Percentiles rank a stretch among this genome's conserved stretches.
Conservation (phyloP, 1,140 invertebrate species). For the Lamellibrachia luymesi region DNA sequence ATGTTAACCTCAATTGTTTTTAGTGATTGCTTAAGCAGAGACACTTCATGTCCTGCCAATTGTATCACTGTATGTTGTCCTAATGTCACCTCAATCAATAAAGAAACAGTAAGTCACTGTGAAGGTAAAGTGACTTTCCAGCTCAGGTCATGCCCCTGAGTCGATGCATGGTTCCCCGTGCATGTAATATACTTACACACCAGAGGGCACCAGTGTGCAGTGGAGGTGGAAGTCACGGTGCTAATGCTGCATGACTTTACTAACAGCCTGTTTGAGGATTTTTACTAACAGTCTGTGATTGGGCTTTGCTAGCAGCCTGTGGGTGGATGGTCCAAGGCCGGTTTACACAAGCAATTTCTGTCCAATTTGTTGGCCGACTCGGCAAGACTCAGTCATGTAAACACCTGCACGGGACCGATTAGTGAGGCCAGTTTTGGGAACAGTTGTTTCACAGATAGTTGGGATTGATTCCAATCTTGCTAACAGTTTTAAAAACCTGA, state of each 20-base stretch:
- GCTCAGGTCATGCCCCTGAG: too few species aligned
- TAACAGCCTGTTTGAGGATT: background rate
- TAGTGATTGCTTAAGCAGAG: too few species aligned
- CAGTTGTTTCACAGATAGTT: too few species aligned
- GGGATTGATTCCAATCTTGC: too few species aligned
- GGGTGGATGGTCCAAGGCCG: background rate
- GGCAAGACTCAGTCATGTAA: too few species aligned
- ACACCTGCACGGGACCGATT: too few species aligned
- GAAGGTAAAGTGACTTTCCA: background rate
- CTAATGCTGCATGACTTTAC: background rate
- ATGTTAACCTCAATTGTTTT: too few species aligned
- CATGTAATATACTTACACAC: background rate
- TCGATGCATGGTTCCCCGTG: background rate
- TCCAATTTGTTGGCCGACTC: too few species aligned
- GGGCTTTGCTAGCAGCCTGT: background rate
- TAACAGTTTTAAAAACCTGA: too few species aligned
- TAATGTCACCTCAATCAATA: background rate
- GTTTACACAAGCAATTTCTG: too few species aligned
- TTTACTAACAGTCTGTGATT: background rate
- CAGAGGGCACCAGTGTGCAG: background rate
- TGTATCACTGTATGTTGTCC: background rate
- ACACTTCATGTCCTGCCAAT: background rate
- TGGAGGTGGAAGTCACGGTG: background rate
- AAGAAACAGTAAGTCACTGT: background rate
- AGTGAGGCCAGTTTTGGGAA: too few species aligned